Conservation (phyloP, 1,140 invertebrate genomes). For the Papilio polytes region DNA sequence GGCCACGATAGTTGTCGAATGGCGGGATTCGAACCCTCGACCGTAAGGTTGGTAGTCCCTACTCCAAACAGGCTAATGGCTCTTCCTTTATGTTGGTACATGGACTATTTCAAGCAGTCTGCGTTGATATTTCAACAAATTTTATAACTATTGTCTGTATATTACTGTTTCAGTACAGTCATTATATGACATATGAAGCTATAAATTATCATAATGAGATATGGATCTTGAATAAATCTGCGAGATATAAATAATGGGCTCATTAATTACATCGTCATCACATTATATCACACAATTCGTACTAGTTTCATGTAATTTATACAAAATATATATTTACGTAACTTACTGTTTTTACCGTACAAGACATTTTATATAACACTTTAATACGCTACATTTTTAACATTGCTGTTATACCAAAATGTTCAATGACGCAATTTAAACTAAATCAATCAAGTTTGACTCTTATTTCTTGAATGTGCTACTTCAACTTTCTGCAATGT, state of each 20-base stretch:
- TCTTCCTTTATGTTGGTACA: too few relatives aligned
- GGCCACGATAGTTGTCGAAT: too few relatives aligned
- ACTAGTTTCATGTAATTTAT: background rate
- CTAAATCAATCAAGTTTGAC: background rate
- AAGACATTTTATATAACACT: background rate
- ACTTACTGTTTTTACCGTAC: background rate
- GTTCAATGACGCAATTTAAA: background rate
- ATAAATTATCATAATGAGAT: background rate
- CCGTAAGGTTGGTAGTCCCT: too few relatives aligned
- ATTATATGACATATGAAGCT: background rate
- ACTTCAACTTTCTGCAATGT: too few relatives aligned
- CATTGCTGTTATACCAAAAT: background rate
- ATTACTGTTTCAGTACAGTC: background rate
- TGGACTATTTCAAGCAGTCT: too few relatives aligned
- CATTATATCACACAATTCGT: background rate
- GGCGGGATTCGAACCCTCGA: too few relatives aligned
- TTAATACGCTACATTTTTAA: too few relatives aligned
- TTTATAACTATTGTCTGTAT: background rate
- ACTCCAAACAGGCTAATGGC: too few relatives aligned
- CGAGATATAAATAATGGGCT: slow-evolving; percentile 6
- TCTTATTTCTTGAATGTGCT: too few relatives aligned
- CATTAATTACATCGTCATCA: slow-evolving; percentile 1
- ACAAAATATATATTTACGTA: background rate
- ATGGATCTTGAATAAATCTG: background rate
- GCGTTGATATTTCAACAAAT: too few relatives aligned